phyloP scores from a whole-genome alignment of 1,140 invertebrate species.

The Lepidurus arcticus region DNA sequence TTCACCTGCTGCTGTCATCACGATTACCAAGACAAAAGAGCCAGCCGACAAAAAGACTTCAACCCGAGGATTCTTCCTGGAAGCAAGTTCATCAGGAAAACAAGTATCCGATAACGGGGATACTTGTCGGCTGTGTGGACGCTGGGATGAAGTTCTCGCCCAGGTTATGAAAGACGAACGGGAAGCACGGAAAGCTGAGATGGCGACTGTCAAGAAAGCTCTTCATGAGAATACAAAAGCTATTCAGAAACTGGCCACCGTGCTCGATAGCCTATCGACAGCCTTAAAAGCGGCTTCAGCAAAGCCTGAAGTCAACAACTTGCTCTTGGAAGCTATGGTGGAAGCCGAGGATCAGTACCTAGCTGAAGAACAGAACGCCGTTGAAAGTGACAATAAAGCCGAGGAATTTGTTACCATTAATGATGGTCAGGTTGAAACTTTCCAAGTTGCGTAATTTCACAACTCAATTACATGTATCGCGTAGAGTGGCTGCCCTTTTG shows the following conservation, averaged over 20 bases:
- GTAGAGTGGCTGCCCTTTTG: background rate
- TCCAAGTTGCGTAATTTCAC: slow-evolving; percentile 6
- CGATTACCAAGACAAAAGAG: background rate
- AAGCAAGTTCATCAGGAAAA: background rate
- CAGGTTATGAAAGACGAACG: slow-evolving; percentile 8
- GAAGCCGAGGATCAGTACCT: slow-evolving; percentile 10
- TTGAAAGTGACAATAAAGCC: background rate
- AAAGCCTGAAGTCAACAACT: background rate
- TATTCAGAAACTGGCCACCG: slow-evolving; percentile 1
- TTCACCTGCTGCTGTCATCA: background rate
- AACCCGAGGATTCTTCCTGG: background rate
- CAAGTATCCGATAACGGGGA: background rate
- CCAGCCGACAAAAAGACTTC: background rate
- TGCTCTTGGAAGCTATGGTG: background rate
- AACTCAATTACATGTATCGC: background rate
- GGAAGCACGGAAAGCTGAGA: background rate
- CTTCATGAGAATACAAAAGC: slow-evolving; percentile 9
- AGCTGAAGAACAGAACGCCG: background rate
- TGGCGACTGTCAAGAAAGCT: background rate
- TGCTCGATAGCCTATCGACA: background rate
- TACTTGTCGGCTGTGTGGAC: background rate
- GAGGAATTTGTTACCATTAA: background rate
- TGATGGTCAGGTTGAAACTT: background rate
- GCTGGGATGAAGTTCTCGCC: background rate
- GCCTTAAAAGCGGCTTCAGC: background rate